Base-by-base conservation (phyloP, 2,113 vertebrate species). In the Alligator mississippiensis region DNA sequence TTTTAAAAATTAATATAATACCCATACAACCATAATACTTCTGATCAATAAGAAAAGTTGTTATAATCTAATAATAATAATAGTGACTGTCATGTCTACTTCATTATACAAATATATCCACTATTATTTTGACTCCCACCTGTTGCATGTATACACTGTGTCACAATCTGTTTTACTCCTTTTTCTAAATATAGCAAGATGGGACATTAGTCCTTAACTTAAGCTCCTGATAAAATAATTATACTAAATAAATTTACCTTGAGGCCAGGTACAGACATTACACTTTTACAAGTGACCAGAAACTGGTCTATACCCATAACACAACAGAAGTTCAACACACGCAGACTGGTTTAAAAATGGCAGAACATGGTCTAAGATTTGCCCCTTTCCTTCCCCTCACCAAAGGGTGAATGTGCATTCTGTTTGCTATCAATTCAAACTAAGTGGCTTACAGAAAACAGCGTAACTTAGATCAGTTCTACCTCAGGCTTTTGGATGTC, bases 1-100 rank as follows among this genome's bases (percentile, higher is more conserved):
- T 93, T 68, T 96, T 94, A 96, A 91, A 21, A 62, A 84, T 88
- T 87, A 93, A 80, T 87, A 68, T 60, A 90, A 84, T 25, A 84
- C 90, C 17, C 6, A 1, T 78, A 83, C 63, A 82, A 15, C 64
- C 63, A 21, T 62, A 84, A 15, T 3, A 84, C 61, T 84, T 89
- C 79, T 87, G 3, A 81, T 89, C 55, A 75, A 79, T 27, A 84
- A 5, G 13, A 83, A 63, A 64, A 28, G 91, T 38, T 75, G 2
- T 47, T 66, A 25, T 3, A 16, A 55, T 64, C 77, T 84, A 61
- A 17, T 15, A 85, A 57, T 19, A 84, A 28, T 63, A 68, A 75
- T 86, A 81, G 25, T 89, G 84, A 90, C 1, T 17, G 24, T 27
- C 19, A 0, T 34, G 63, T 55, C 7, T 54, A 24, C 27, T 85